These are phyloP conservation scores for Sebastes oblongus DNA, from an alignment of 2,797 vertebrate species.

Conservation along the genomic window DNA sequence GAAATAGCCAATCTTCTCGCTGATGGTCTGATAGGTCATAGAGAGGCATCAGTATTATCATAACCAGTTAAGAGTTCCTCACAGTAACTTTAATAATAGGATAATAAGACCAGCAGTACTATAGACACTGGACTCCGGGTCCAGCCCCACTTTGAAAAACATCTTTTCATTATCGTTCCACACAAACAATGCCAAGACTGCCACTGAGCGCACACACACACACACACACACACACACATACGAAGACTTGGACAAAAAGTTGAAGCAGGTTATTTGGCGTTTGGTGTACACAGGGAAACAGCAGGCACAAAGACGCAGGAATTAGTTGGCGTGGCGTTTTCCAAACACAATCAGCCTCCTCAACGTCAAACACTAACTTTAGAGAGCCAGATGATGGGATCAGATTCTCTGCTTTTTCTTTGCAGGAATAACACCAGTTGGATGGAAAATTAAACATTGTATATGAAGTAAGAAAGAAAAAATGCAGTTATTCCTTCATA, in stretches of 20 bases:
- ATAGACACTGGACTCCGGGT: too few species aligned
- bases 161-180: neutral
- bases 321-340: conserved; percentile 58
- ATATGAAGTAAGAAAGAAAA: neutral
- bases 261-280: conserved; percentile 49
- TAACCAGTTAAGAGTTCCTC: too few species aligned
- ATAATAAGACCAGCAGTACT: too few species aligned
- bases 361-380: neutral
- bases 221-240: neutral
- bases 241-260: neutral
- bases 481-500: neutral
- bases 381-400: neutral
- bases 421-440: neutral
- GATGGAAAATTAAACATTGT: neutral
- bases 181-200: neutral
- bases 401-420: neutral
- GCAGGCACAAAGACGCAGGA: conserved; percentile 71
- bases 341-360: conserved; percentile 61
- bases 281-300: conserved; percentile 39
- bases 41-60: too few species aligned
- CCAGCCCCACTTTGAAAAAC: too few species aligned
- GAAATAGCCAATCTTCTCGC: too few species aligned
- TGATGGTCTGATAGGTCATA: too few species aligned
- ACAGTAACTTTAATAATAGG: too few species aligned
- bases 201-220: neutral